phyloP scores from a whole-genome alignment of 2,113 vertebrate species.

The Sminthopsis crassicaudata region DNA sequence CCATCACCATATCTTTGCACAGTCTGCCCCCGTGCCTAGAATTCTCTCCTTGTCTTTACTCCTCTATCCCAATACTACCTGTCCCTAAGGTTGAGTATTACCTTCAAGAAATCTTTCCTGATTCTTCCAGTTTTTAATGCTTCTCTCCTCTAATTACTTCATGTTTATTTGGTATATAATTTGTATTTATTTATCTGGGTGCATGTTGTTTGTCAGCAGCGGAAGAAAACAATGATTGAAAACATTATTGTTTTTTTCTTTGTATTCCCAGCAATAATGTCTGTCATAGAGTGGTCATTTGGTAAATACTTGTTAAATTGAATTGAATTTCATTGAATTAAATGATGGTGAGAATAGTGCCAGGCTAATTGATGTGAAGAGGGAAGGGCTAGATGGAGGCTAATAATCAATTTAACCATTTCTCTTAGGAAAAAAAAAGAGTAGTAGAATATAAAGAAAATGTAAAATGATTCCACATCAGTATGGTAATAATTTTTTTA shows the following conservation, averaged over 20 bases:
- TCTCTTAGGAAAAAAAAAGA: background rate
- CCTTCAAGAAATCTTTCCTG: background rate
- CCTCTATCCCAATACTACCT: background rate
- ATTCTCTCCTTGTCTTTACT: background rate
- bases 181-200: background rate
- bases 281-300: background rate
- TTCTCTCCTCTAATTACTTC: background rate
- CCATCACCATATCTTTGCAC: background rate
- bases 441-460: background rate
- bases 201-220: background rate
- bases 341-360: background rate
- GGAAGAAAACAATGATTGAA: background rate
- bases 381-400: background rate
- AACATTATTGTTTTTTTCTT: background rate
- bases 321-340: background rate
- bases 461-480: background rate
- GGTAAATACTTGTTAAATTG: background rate
- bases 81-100: background rate
- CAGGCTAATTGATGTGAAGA: background rate
- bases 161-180: background rate
- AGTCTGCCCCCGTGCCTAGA: background rate
- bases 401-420: background rate
- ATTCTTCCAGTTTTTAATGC: background rate
- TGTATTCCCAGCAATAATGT: background rate
- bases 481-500: background rate